Evolutionary conservation across 2,113 vertebrate genomes (phyloP), one percentile per base, ranked within the genome.

Genomic region (Melanerpes formicivorus): DNA sequence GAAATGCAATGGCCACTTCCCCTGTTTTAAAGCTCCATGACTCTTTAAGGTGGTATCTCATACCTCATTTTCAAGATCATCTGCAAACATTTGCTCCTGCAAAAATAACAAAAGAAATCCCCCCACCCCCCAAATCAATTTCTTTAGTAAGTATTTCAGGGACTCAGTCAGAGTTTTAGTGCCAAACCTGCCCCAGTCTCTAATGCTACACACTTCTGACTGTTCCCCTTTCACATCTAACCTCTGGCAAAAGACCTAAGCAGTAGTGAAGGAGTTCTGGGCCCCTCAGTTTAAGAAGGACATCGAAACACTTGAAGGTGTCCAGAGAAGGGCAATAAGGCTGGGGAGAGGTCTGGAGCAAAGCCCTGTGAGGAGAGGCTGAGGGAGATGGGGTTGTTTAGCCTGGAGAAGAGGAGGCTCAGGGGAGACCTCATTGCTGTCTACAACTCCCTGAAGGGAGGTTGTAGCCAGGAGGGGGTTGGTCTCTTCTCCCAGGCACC

Each of bases 1-100:
- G 34, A 42, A 59, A 56, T 2, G 11, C 12, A 0, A 60, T 4
- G 91, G 69, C 1, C 32, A 12, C 58, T 66, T 11, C 44, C 85
- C 79, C 76, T 66, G 1, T 27, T 83, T 17, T 86, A 58, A 6
- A 76, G 75, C 10, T 60, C 84, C 72, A 23, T 7, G 5, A 16
- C 56, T 29, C 64, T 87, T 92, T 56, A 83, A 74, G 76, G 82
- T 29, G 46, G 65, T 80, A 25, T 44, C 52, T 64, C 96, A 2
- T 96, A 99, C 99, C 99, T 99, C 99, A 95, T 97, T 98, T 73
- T 99, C 97, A 95, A 98, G 96, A 94, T 98, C 98, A 95, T 98
- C 99, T 73, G 98, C 97, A 34, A 98, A 93, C 94, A 97, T 97
- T 95, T 99, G 98, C 92, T 99, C 99, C 99, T 99, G 94, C 65